Conservation (phyloP, 2,113 vertebrate species). For the Mirza zaza region DNA sequence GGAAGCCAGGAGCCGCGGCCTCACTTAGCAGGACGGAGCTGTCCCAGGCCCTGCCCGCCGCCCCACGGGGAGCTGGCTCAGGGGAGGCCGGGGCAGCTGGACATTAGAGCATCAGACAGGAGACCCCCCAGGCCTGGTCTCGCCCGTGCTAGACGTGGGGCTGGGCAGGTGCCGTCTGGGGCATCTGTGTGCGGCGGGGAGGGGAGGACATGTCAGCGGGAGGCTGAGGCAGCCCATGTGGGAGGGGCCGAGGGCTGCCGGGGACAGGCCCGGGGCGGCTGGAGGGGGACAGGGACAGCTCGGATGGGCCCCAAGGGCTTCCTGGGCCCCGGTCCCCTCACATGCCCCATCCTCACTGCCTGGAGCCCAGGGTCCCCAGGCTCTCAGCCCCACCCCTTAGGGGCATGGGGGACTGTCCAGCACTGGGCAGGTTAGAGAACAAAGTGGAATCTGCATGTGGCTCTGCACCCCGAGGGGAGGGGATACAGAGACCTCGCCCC, state of each 20-base stretch:
- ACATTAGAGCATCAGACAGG: no score
- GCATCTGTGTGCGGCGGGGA: accelerated
- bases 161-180: not conserved
- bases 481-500: not conserved
- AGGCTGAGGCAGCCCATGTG: not conserved
- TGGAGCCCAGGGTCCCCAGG: not conserved
- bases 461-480: not conserved
- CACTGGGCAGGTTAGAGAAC: not conserved
- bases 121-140: accelerated
- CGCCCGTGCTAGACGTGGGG: accelerated
- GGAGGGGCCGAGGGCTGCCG: not conserved
- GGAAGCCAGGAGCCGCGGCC: not conserved
- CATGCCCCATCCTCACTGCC: not conserved
- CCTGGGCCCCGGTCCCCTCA: no score
- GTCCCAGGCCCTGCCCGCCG: no score
- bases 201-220: accelerated
- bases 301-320: not conserved
- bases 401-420: accelerated
- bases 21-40: no score
- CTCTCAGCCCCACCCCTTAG: accelerated
- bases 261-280: no score
- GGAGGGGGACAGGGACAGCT: not conserved
- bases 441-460: accelerated
- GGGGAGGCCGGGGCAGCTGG: not conserved
- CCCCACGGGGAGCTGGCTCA: no score